Percentiles rank a stretch among this genome's conserved stretches.
Conservation (phyloP, 2,113 vertebrate species). For the Oreochromis aureus region DNA sequence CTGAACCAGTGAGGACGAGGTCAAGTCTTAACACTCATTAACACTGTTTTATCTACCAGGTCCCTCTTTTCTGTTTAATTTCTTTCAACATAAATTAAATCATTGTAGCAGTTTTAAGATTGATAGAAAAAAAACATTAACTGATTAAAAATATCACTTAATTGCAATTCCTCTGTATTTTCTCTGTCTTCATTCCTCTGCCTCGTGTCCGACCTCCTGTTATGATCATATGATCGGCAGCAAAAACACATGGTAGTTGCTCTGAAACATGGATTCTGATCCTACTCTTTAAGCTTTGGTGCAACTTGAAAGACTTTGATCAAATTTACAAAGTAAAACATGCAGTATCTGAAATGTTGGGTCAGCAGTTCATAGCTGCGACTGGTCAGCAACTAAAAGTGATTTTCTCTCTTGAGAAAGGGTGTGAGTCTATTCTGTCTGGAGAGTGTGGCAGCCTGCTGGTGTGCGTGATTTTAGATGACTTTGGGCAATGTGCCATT, state of each 20-base stretch:
- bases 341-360: not conserved
- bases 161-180: not conserved
- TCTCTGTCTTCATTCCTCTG: not conserved
- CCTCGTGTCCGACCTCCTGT: not conserved
- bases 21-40: not conserved
- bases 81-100: not conserved
- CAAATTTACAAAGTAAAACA: not conserved
- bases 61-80: not conserved
- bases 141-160: not conserved
- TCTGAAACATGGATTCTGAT: not conserved
- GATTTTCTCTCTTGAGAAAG: not conserved
- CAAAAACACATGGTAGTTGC: not conserved
- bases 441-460: not conserved
- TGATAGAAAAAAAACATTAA: not conserved
- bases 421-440: not conserved
- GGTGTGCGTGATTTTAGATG: conserved; percentile 1
- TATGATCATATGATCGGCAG: not conserved
- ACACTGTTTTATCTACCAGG: not conserved
- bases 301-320: not conserved
- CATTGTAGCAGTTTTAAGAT: conserved; percentile 13
- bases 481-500: conserved; percentile 6
- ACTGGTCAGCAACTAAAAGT: conserved; percentile 11
- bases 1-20: not conserved
- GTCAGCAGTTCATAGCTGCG: conserved; percentile 1
- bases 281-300: not conserved